Percentiles rank a stretch among this genome's conserved stretches.
Evolutionary conservation across 2,888 invertebrate genomes (phyloP).

Genomic region (Halocaridina rubra): DNA sequence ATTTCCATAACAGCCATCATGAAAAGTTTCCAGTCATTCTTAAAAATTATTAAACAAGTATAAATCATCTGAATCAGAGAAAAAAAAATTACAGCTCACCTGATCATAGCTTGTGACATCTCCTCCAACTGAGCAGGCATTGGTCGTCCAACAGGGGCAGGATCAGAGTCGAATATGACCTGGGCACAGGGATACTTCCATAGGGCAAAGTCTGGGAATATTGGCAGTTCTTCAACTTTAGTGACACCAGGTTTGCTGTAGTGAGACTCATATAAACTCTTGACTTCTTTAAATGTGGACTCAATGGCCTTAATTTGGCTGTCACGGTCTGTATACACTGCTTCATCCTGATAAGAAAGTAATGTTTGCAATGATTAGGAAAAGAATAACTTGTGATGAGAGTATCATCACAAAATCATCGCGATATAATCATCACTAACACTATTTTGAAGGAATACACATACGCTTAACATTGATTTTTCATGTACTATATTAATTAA

Average conservation of each 20-base stretch:
- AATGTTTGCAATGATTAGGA: too few species aligned
- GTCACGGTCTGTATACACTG: conserved; percentile 94
- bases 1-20: too few species aligned
- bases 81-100: conserved; percentile 72
- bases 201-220: conserved; percentile 95
- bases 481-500: too few species aligned
- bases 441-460: too few species aligned
- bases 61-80: not conserved
- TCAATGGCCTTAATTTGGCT: conserved; percentile 98
- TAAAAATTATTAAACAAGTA: too few species aligned
- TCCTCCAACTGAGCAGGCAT: conserved; percentile 92
- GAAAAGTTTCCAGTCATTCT: too few species aligned
- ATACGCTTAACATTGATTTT: too few species aligned
- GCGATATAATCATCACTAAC: too few species aligned
- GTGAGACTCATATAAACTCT: conserved; percentile 86
- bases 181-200: conserved; percentile 98
- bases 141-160: conserved; percentile 89
- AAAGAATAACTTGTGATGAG: too few species aligned
- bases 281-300: conserved; percentile 94
- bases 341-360: conserved; percentile 86
- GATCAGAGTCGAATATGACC: conserved; percentile 98
- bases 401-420: too few species aligned
- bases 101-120: conserved; percentile 99
- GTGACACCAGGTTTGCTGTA: conserved; percentile 96
- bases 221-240: conserved; percentile 86